A percentile compares a stretch with the other conserved stretches of the same genome.
Conservation (phyloP, 2,797 vertebrate species). For the Megalops cyprinoides region DNA sequence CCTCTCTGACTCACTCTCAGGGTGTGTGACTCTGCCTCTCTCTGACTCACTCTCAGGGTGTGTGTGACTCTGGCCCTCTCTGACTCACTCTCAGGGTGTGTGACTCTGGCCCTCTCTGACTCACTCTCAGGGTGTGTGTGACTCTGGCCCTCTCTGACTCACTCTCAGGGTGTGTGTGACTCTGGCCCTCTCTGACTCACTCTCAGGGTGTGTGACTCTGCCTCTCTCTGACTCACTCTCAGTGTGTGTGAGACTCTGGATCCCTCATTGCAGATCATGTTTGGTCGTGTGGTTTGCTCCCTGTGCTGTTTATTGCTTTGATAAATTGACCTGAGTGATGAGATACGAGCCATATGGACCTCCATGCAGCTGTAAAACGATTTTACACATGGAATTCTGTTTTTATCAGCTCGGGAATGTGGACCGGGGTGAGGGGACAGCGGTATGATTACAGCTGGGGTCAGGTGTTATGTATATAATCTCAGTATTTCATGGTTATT, state of each 20-base stretch:
- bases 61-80: too few species aligned
- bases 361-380: background rate
- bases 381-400: background rate
- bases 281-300: background rate
- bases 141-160: too few species aligned
- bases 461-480: conserved; percentile 19
- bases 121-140: too few species aligned
- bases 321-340: background rate
- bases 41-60: too few species aligned
- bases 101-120: too few species aligned
- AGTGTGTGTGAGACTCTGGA: background rate
- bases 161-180: too few species aligned
- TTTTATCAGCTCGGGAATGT: background rate
- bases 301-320: background rate
- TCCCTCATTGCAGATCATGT: background rate
- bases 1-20: too few species aligned
- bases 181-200: too few species aligned
- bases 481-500: conserved; percentile 12
- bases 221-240: too few species aligned
- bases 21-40: too few species aligned
- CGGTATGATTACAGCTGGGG: background rate
- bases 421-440: background rate
- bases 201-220: too few species aligned
- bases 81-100: too few species aligned
- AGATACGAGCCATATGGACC: background rate